These are phyloP conservation scores for Latrodectus hesperus DNA, from an alignment of 2,888 invertebrate species.

Conservation along the genomic window DNA sequence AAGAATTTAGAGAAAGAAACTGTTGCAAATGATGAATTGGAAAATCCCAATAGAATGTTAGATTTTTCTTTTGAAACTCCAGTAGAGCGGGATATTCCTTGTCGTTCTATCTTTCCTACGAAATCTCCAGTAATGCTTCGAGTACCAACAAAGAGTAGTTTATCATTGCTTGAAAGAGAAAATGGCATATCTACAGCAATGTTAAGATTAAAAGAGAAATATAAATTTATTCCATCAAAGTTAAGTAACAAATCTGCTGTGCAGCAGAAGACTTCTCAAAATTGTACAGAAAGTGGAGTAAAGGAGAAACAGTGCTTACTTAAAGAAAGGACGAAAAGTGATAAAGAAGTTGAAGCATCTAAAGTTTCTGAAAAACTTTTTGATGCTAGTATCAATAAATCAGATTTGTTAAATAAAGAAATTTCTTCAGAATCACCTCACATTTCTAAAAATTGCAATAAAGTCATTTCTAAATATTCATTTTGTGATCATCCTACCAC, in stretches of 20 bases:
- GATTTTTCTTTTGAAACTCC: background rate
- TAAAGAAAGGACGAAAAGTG: background rate
- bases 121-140: slow-evolving; percentile 43
- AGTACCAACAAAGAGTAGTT: slow-evolving; percentile 37
- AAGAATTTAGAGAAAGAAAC: background rate
- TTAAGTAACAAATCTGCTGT: background rate
- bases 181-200: background rate
- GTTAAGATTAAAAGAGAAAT: slow-evolving; percentile 36
- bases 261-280: background rate
- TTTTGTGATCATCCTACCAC: slow-evolving; percentile 5
- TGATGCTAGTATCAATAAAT: background rate
- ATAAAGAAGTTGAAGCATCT: background rate
- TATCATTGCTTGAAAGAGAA: slow-evolving; percentile 29
- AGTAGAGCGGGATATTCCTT: slow-evolving; percentile 17
- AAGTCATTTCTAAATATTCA: slow-evolving; percentile 22
- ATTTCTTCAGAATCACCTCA: background rate
- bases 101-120: slow-evolving; percentile 39
- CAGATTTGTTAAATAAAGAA: too few species aligned
- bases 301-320: background rate
- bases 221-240: slow-evolving; percentile 4
- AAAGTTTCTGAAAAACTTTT: background rate
- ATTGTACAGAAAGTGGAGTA: background rate
- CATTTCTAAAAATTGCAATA: slow-evolving; percentile 1
- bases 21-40: background rate
- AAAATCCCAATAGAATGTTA: background rate